Percentiles rank a stretch among this genome's conserved stretches.
Evolutionary conservation across 2,113 vertebrate genomes (phyloP).

Genomic region (Myrmecobius fasciatus): DNA sequence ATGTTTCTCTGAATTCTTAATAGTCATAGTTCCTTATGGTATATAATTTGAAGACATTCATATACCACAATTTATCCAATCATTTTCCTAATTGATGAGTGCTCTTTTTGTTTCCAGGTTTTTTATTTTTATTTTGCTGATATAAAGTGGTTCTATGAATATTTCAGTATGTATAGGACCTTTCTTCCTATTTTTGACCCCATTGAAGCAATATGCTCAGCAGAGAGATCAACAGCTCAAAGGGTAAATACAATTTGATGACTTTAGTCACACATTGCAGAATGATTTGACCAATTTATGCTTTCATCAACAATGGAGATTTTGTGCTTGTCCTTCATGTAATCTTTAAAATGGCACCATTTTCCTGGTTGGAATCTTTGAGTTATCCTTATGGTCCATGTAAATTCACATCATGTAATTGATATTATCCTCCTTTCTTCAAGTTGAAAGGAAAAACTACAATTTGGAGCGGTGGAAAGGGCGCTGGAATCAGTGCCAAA

Average conservation of each 20-base stretch:
- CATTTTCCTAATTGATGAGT: not conserved
- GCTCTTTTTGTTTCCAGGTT: not conserved
- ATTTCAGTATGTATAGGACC: not conserved
- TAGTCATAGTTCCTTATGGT: not conserved
- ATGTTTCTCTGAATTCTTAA: not conserved
- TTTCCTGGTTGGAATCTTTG: not conserved
- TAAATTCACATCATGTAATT: not conserved
- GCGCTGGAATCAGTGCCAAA: not conserved
- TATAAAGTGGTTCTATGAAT: not conserved
- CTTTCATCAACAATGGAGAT: not conserved
- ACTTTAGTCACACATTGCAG: not conserved
- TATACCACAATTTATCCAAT: not conserved
- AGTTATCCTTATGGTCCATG: not conserved
- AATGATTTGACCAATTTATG: not conserved
- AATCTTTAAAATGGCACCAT: not conserved
- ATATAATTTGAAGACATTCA: not conserved
- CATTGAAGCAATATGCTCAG: not conserved
- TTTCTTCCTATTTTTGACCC: not conserved
- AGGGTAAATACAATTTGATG: not conserved
- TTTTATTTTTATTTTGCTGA: not conserved
- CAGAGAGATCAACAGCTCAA: not conserved
- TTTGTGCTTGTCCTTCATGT: not conserved
- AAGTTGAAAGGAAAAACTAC: not conserved
- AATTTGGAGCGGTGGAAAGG: not conserved
- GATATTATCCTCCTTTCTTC: not conserved